These are phyloP conservation scores for Loris lydekkerianus DNA, from an alignment of 2,797 vertebrate genomes.

Conservation along the genomic window DNA sequence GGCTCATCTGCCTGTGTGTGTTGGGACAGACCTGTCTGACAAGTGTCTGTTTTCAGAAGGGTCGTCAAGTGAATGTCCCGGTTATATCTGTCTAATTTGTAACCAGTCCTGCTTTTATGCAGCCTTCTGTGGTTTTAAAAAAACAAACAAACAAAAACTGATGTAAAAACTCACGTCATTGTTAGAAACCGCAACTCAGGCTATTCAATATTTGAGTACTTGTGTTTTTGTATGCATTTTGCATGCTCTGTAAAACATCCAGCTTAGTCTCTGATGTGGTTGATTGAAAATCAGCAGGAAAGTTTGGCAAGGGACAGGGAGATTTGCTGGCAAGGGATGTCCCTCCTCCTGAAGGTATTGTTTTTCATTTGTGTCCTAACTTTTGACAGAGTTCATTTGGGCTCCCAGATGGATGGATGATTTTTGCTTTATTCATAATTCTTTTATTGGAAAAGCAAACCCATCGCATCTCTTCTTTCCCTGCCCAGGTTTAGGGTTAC, in stretches of 20 bases:
- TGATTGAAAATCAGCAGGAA: neutral
- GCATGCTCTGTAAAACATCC: neutral
- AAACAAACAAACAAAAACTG: neutral
- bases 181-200: neutral
- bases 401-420: neutral
- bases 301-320: too few relatives aligned
- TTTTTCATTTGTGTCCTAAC: neutral
- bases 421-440: conserved; percentile 21
- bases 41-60: neutral
- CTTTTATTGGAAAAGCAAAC: neutral
- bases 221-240: neutral
- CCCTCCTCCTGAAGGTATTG: neutral
- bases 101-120: neutral
- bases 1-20: neutral
- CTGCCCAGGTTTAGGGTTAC: conserved; percentile 95
- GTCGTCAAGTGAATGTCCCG: neutral
- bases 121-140: conserved; percentile 11
- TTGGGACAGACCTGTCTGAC: neutral
- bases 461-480: neutral
- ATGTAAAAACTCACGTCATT: neutral
- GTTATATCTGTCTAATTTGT: neutral
- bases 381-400: neutral
- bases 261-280: neutral
- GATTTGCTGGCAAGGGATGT: neutral
- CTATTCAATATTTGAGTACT: neutral